These are phyloP conservation scores for Xenus cinereus DNA, from an alignment of 2,113 vertebrate genomes.

Conservation along the genomic window DNA sequence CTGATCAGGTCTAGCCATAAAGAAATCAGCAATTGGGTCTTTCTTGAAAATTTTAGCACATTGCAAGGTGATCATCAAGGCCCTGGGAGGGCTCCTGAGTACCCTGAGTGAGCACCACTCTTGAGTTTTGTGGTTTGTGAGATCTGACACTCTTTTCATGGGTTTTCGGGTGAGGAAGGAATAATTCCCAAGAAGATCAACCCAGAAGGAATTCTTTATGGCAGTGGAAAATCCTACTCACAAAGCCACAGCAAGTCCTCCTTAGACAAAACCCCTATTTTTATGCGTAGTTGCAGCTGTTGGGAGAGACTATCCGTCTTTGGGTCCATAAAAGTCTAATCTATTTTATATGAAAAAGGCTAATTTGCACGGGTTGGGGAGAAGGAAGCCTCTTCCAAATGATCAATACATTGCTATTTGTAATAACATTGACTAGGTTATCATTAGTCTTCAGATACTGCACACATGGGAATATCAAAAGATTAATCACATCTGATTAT, in stretches of 20 bases:
- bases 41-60: background rate
- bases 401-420: background rate
- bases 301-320: background rate
- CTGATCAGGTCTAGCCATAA: background rate
- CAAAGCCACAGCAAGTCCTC: background rate
- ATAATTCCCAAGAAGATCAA: background rate
- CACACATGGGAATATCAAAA: background rate
- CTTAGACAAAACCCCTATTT: background rate
- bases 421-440: background rate
- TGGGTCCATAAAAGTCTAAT: background rate
- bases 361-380: background rate
- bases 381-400: background rate
- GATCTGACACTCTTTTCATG: background rate
- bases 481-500: background rate
- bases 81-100: background rate
- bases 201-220: background rate
- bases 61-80: background rate
- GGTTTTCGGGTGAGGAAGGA: background rate
- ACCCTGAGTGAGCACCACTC: no score
- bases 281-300: background rate
- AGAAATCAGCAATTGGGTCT: background rate
- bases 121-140: background rate
- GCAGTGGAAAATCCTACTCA: background rate
- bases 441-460: background rate
- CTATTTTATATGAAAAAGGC: background rate